Base-by-base conservation (phyloP, 2,113 vertebrate genomes). In the Dipodomys ordii region DNA sequence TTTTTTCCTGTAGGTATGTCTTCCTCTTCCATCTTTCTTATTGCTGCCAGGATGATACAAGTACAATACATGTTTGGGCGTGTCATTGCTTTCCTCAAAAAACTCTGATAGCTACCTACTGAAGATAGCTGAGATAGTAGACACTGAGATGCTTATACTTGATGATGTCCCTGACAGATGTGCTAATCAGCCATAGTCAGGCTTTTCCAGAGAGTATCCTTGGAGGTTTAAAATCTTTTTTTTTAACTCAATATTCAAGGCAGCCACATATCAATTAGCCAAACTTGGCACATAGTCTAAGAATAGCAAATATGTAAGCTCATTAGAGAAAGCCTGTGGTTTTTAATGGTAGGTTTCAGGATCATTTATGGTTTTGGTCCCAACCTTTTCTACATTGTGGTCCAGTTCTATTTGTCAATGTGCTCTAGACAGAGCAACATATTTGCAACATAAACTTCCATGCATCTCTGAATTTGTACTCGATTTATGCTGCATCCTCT, bases 401-500 rank as follows among this genome's bases (percentile, higher is more conserved):
- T 87, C 8, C 78, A 49, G 49, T 68, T 74, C 35, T 22, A 39
- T 88, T 79, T 57, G 87, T 80, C 19, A 11, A 3, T 73, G 60
- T 46, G 23, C 13, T 65, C 15, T 84, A 49, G 49, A 49, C 13
- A 30, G 65, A 32, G 68, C 46, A 20, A 60, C 44, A 15, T 46
- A 72, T 7, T 5, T 67, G 3, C 9, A 44, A 30, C 23, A 6
- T 85, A 30, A 15, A 73, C 23, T 76, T 77, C 20, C 27, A 23
- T 74, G 62, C 77, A 79, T 81, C 73, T 90, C 62, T 53, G 46
- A 91, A 30, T 94, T 92, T 90, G 57, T 82, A 79, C 65, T 87
- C 87, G 79, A 68, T 87, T 91, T 53, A 68, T 77, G 27, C 4
- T 94, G 44, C 20, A 80, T 27, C 20, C 23, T 83, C 13, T 72